A percentile compares a stretch with the other conserved stretches of the same genome.
Evolutionary conservation across 2,113 vertebrate species (phyloP).

Genomic region (Psilopsiagon aymara): DNA sequence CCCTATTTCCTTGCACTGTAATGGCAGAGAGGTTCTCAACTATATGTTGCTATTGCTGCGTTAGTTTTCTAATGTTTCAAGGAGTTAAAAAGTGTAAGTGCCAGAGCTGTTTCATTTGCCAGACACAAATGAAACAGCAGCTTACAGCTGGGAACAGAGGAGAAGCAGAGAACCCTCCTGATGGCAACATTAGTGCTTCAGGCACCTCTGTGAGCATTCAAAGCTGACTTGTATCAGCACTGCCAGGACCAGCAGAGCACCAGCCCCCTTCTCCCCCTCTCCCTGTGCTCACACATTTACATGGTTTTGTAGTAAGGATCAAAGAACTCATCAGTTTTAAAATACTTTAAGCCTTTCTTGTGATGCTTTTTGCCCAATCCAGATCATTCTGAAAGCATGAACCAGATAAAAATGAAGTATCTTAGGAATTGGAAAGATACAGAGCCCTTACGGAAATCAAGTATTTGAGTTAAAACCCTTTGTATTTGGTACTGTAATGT

Average conservation of each 20-base stretch:
- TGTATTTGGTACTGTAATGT: background rate
- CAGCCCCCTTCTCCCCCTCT: background rate
- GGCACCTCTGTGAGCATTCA: background rate
- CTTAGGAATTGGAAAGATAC: background rate
- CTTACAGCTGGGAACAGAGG: background rate
- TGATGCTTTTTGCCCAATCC: background rate
- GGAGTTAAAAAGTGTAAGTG: background rate
- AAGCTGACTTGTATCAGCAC: no score
- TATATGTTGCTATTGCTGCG: background rate
- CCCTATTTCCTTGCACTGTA: background rate
- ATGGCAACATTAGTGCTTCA: background rate
- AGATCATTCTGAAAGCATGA: background rate
- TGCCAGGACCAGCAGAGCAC: background rate
- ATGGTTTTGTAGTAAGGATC: background rate
- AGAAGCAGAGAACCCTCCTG: background rate
- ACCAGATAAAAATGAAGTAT: background rate
- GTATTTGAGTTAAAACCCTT: background rate
- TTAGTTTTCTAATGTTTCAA: background rate
- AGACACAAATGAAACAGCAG: background rate
- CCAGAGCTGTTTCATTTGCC: background rate
- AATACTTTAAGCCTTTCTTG: background rate
- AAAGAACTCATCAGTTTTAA: background rate
- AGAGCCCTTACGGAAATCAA: background rate
- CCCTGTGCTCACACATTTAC: background rate
- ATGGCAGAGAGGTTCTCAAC: background rate